A percentile compares a stretch with the other conserved stretches of the same genome.
phyloP scores from a whole-genome alignment of 2,113 vertebrate species.

The Corythornis madagascariensis region DNA sequence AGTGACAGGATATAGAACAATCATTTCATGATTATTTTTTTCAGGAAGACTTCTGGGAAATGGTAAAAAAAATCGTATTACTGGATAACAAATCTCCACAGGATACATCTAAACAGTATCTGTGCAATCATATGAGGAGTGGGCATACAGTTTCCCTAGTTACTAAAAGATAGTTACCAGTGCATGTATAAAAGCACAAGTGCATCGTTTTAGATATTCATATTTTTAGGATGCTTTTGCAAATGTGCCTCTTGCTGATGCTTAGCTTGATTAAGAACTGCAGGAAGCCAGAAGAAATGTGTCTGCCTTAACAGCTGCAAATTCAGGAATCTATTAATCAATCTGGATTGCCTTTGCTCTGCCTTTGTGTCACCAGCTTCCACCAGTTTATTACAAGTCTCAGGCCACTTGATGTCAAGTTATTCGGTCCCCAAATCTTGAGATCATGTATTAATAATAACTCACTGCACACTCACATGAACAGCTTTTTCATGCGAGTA shows the following conservation, averaged over 20 bases:
- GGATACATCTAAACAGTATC: not conserved
- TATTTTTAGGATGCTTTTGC: slow-evolving; percentile 27
- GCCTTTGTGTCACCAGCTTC: not conserved
- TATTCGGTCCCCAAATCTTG: not conserved
- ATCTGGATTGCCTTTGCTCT: not conserved
- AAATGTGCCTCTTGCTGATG: slow-evolving; percentile 27
- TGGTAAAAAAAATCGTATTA: slow-evolving; percentile 7
- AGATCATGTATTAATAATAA: not conserved
- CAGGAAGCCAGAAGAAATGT: slow-evolving; percentile 28
- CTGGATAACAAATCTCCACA: not conserved
- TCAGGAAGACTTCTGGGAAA: not conserved
- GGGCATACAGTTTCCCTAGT: not conserved
- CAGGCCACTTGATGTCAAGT: not conserved
- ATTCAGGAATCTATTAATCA: not conserved
- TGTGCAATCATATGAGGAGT: not conserved
- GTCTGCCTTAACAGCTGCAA: not conserved
- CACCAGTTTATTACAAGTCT: not conserved
- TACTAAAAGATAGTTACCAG: not conserved
- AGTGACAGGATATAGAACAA: not conserved
- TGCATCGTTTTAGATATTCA: not conserved
- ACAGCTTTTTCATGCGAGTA: not conserved
- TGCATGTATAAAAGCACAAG: not conserved
- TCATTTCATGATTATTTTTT: not conserved
- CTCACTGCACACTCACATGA: not conserved
- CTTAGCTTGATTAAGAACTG: slow-evolving; percentile 45